phyloP scores from a whole-genome alignment of 1,140 invertebrate genomes.

The Melanaphis sacchari region DNA sequence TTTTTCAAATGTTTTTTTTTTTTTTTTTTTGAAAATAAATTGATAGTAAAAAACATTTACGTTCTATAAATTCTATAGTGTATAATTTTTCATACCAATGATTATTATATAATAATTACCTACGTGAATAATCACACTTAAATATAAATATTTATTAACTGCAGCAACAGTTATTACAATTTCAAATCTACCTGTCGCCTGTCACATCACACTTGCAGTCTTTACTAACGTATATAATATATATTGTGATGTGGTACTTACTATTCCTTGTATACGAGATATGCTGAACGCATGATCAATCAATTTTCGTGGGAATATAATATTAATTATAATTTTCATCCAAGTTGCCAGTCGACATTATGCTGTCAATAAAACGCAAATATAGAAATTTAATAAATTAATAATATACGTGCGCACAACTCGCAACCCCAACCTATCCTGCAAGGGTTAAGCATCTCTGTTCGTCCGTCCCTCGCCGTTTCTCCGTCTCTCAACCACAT shows the following conservation, averaged over 20 bases:
- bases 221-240: too few relatives aligned
- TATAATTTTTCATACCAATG: too few relatives aligned
- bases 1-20: neutral
- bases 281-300: neutral
- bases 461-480: neutral
- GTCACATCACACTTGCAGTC: too few relatives aligned
- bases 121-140: too few relatives aligned
- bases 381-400: slow-evolving; percentile 10
- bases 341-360: neutral
- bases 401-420: neutral
- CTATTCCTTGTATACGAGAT: neutral
- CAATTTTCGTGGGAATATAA: neutral
- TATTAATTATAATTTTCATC: neutral
- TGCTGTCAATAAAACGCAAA: neutral
- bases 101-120: too few relatives aligned
- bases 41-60: neutral
- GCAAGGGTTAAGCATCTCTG: neutral
- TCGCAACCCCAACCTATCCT: neutral
- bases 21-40: neutral
- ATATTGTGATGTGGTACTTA: too few relatives aligned
- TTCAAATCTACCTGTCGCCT: too few relatives aligned
- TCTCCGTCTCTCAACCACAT: neutral
- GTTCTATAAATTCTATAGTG: too few relatives aligned
- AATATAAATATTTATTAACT: too few relatives aligned
- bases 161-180: too few relatives aligned